A percentile compares a stretch with the other conserved stretches of the same genome.
Evolutionary conservation across 2,888 invertebrate genomes (phyloP).

Genomic region (Drosophila mettleri): DNA sequence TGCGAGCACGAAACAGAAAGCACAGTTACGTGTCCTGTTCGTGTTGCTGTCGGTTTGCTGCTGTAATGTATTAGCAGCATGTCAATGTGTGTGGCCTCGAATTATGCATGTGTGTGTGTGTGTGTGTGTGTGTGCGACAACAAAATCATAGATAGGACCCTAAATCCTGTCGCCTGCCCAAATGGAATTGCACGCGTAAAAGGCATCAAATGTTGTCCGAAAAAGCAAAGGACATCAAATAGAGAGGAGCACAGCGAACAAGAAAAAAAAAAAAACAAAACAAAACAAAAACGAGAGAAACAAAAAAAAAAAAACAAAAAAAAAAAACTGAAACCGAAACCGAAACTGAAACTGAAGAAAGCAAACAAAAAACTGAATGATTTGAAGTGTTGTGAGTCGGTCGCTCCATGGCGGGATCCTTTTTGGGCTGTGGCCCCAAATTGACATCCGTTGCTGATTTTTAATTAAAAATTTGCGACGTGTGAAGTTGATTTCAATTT

Average conservation of each 20-base stretch:
- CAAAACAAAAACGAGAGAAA: not conserved
- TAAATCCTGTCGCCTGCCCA: not conserved
- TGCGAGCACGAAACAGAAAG: constrained; percentile 67
- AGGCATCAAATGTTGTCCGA: constrained; percentile 78
- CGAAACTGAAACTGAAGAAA: constrained; percentile 9
- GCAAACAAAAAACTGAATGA: constrained; percentile 4
- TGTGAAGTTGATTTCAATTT: constrained; percentile 82
- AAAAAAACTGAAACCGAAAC: not conserved
- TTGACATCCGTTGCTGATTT: constrained; percentile 81
- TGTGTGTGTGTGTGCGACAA: not conserved
- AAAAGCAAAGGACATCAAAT: constrained; percentile 51
- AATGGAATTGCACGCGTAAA: constrained; percentile 59
- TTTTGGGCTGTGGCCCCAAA: constrained; percentile 51
- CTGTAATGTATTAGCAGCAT: constrained; percentile 73
- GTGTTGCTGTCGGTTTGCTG: constrained; percentile 31
- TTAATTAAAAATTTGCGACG: constrained; percentile 80
- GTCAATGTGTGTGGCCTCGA: constrained; percentile 67
- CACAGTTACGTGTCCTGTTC: constrained; percentile 56
- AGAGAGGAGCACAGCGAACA: constrained; percentile 12
- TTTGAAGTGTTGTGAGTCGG: not conserved
- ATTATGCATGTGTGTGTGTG: constrained; percentile 61
- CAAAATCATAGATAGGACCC: constrained; percentile 16
- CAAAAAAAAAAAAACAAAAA: not conserved
- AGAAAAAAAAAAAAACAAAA: constrained; percentile 1
- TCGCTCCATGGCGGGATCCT: constrained; percentile 26